These are phyloP conservation scores for Eupeodes latifasciatus DNA, from an alignment of 2,888 invertebrate genomes.

Conservation along the genomic window DNA sequence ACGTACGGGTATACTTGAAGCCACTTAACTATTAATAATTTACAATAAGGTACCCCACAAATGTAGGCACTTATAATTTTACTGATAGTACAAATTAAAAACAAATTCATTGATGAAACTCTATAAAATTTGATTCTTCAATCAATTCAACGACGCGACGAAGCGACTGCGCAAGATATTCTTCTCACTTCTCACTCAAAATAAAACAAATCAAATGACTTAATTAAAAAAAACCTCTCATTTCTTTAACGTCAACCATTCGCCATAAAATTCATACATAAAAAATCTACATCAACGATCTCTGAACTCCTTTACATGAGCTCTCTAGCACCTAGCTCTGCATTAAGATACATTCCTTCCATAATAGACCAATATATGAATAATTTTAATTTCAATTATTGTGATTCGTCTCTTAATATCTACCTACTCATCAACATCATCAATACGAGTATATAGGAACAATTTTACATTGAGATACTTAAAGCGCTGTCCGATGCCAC, in stretches of 20 bases:
- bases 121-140: neutral
- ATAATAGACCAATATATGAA: conserved; percentile 40
- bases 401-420: neutral
- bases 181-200: neutral
- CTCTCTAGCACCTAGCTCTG: neutral
- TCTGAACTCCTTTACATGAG: conserved; percentile 23
- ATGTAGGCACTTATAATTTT: too few species aligned
- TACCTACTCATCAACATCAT: neutral
- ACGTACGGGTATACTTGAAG: neutral
- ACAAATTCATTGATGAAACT: neutral
- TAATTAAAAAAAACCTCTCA: conserved; percentile 3
- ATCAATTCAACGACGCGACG: neutral
- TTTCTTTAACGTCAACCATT: neutral
- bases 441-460: neutral
- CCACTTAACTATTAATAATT: neutral
- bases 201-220: conserved; percentile 15
- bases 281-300: neutral
- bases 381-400: conserved; percentile 57
- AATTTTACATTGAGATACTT: conserved; percentile 11
- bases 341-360: conserved; percentile 8
- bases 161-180: neutral
- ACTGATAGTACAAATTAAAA: too few species aligned
- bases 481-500: neutral
- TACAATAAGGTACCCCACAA: neutral
- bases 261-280: neutral